Evolutionary conservation across 2,797 vertebrate species (phyloP), one percentile per base, ranked within the genome.

Genomic region (Furcifer pardalis): DNA sequence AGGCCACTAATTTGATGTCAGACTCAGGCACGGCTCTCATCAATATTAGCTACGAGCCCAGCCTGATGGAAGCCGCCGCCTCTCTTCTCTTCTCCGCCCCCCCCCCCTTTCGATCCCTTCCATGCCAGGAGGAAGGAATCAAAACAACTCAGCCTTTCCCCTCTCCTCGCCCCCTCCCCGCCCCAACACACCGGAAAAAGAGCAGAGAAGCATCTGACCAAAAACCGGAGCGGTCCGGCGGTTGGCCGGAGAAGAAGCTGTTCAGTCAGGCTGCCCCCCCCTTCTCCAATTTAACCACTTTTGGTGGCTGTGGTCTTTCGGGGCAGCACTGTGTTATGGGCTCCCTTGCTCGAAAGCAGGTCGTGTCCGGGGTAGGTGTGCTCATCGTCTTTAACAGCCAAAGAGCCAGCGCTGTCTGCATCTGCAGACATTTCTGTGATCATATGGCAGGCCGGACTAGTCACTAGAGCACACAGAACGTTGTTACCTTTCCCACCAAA

Each of bases 31-130:
- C 90, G 90, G 94, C 92, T 95, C 96, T 94, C 94, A 96, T 98
- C 97, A 97, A 96, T 97, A 97, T 96, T 94, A 95, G 94, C 95
- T 95, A 94, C 91, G 84, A 95, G 95, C 93, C 94, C 94, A 87
- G 94, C 93, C 95, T 95, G 94, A 95, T 94, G 90, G 94, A 69
- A 63, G 49, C 86, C 21, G 66, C 12, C 8, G 44, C 8, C 8
- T 21, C 12, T 9, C 42, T 25, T n/a, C 63, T 25, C 35, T 27
- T 37, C 63, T 7, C 68, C 17, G 5, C 35, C 21, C 60, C 4
- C 37, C 13, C 15, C 59, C 40, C 5, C 40, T 7, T 17, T 10
- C 2, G 10, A 42, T 4, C 32, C 35, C 3, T 60, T 65, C 52
- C 79, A 85, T 82, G 92, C 92, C 82, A 59, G 27, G 25, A 42